These are phyloP conservation scores for Melanchra persicariae DNA, from an alignment of 2,888 invertebrate species.

Conservation along the genomic window DNA sequence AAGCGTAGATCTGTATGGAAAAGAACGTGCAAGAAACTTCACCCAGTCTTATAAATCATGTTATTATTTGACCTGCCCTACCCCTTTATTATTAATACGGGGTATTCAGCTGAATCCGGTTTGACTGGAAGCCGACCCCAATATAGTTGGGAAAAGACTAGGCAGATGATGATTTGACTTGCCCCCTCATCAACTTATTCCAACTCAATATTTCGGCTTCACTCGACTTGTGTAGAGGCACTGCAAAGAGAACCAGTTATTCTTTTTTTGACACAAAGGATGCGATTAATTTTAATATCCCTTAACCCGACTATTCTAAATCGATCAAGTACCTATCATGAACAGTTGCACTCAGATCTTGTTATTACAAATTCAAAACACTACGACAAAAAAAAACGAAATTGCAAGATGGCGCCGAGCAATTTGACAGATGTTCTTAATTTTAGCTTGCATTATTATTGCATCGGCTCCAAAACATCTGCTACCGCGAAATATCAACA, in stretches of 20 bases:
- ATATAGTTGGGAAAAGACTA: too few species aligned
- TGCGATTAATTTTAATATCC: background rate
- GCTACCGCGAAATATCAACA: slow-evolving; percentile 66
- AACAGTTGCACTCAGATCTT: background rate
- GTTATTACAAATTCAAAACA: background rate
- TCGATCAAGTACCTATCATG: background rate
- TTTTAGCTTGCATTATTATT: slow-evolving; percentile 46
- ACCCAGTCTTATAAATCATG: too few species aligned
- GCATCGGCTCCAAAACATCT: slow-evolving; percentile 66
- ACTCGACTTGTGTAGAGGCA: background rate
- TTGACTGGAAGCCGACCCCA: too few species aligned
- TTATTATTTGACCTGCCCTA: too few species aligned
- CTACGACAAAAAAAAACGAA: slow-evolving; percentile 8
- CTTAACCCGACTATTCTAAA: background rate
- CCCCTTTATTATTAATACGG: too few species aligned
- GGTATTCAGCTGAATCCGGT: too few species aligned
- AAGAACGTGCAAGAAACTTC: too few species aligned
- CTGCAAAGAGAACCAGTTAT: background rate
- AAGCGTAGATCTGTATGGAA: too few species aligned
- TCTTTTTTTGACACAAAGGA: background rate
- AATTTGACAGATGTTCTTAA: slow-evolving; percentile 65
- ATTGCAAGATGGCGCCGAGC: slow-evolving; percentile 49
- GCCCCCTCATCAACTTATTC: too few species aligned
- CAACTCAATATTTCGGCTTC: background rate
- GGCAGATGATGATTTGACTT: too few species aligned